Evolutionary conservation across 2,113 vertebrate species (phyloP), one percentile per base, ranked within the genome.

Genomic region (Acanthisitta chloris): DNA sequence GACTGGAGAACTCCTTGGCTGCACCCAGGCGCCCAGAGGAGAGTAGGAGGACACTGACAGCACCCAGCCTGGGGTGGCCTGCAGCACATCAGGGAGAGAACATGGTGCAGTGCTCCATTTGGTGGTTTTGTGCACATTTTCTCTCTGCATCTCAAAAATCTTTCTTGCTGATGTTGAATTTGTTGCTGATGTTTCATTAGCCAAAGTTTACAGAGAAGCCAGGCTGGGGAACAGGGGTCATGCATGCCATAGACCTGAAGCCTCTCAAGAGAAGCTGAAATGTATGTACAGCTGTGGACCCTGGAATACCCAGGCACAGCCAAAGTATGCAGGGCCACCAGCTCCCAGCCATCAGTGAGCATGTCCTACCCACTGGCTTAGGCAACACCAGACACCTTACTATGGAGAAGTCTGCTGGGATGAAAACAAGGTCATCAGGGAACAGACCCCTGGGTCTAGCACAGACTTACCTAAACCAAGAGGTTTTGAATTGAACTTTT

Each of bases 281-380:
- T 0, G 1, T 3, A 38, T 43, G 34, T 48, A 17, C 23, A 77
- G 36, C 7, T 0, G 3, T 29, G 34, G 51, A 55, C 13, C 12
- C 25, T 0, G 3, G 28, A 31, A 29, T 20, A 42, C 6, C 14
- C 54, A 57, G 54, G 86, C 23, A 52, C 17, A 78, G 58, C 38
- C 1, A 0, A 70, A 66, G 34, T 38, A 8, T 65, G 14, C 24
- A 17, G 28, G n/a, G 9, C 24, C 71, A 48, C 20, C 0, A 1
- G 26, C 20, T 73, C 58, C 17, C 0, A 0, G 40, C 0, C 4
- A 33, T 1, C 0, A 1, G 8, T 40, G 40, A 82, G 17, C 7
- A 0, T 1, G 20, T 51, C 81, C 67, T 38, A 64, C 34, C 61
- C 2, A 1, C 34, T 31, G 31, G 28, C 28, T 48, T 21, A 45